Evolutionary conservation across 2,797 vertebrate species (phyloP).

Genomic region (Acanthornis magna): DNA sequence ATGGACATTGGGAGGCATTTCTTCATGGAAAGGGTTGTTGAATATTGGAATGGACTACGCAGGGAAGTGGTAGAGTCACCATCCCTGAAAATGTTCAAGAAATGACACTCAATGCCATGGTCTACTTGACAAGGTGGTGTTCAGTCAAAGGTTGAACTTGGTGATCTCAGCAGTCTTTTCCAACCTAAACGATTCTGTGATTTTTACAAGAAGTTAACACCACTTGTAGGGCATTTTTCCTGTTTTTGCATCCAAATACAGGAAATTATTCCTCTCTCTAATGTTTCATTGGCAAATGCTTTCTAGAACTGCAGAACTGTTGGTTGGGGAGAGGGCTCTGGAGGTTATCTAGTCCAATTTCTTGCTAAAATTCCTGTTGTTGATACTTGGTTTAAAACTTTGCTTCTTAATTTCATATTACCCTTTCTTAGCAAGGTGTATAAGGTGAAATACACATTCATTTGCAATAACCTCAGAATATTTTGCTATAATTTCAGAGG

Average conservation of each 20-base stretch:
- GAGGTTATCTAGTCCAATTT: not conserved
- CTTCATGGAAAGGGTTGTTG: not conserved
- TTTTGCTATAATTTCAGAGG: constrained; percentile 57
- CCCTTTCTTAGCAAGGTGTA: not conserved
- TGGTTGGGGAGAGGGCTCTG: not conserved
- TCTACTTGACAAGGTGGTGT: not conserved
- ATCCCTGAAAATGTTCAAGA: not conserved
- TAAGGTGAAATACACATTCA: rapidly evolving
- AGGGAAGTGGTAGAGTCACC: not conserved
- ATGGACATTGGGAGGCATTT: not conserved
- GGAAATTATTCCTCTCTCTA: not conserved
- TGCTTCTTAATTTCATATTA: not conserved
- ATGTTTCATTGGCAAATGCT: not conserved
- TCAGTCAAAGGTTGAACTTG: not conserved
- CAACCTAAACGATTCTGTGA: not conserved
- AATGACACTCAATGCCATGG: not conserved
- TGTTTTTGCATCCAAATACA: not conserved
- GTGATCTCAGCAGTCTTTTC: not conserved
- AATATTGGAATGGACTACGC: not conserved
- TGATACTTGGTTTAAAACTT: not conserved
- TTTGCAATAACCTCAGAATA: not conserved
- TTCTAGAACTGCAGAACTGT: not conserved
- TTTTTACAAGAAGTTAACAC: not conserved
- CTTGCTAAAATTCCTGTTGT: not conserved
- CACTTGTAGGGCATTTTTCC: not conserved